Percentiles rank a stretch among this genome's conserved stretches.
These are phyloP conservation scores for Vanacampus margaritifer DNA, from an alignment of 2,113 vertebrate genomes.

Conservation along the genomic window DNA sequence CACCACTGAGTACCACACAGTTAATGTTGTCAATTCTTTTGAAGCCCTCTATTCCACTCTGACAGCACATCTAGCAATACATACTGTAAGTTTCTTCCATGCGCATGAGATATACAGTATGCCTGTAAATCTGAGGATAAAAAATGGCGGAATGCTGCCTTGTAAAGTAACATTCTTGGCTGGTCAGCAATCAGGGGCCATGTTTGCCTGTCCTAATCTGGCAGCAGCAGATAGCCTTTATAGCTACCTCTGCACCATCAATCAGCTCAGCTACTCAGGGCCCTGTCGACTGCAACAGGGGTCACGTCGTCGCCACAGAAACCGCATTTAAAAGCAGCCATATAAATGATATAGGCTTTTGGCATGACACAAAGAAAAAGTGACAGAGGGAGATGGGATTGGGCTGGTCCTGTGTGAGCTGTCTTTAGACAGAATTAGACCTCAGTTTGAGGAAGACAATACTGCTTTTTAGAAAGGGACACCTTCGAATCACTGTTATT, in stretches of 20 bases:
- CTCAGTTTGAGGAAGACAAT: conserved; percentile 21
- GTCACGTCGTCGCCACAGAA: conserved; percentile 72
- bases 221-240: conserved; percentile 75
- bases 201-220: conserved; percentile 78
- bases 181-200: conserved; percentile 30
- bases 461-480: neutral
- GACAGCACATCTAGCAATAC: neutral
- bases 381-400: conserved; percentile 25
- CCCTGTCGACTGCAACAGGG: conserved; percentile 51
- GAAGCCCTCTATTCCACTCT: neutral
- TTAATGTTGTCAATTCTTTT: neutral
- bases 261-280: conserved; percentile 67
- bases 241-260: conserved; percentile 69
- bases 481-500: neutral
- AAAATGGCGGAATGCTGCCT: conserved; percentile 51
- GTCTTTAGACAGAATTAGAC: conserved; percentile 20
- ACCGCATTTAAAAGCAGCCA: conserved; percentile 70
- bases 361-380: conserved; percentile 53
- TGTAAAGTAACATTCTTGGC: conserved; percentile 50
- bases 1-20: neutral
- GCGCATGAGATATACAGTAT: neutral
- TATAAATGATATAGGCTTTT: conserved; percentile 59
- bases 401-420: conserved; percentile 9
- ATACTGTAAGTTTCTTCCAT: neutral
- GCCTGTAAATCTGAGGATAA: conserved; percentile 17